Evolutionary conservation across 1,140 invertebrate genomes (phyloP).

Genomic region (Solenopsis fugax): DNA sequence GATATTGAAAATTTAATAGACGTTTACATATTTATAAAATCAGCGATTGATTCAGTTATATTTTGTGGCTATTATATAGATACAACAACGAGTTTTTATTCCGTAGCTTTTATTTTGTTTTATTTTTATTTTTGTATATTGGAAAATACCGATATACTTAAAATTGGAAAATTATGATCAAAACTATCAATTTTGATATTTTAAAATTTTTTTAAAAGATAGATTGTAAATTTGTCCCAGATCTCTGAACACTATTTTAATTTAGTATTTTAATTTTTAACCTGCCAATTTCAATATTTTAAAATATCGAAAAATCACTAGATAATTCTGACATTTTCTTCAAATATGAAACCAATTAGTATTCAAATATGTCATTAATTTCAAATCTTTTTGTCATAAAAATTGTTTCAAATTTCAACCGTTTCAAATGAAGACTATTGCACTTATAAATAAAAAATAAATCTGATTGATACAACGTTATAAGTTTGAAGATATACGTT

Average conservation of each 20-base stretch:
- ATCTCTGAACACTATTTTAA: not conserved
- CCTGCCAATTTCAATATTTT: not conserved
- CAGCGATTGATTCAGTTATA: not conserved
- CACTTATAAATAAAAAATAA: not conserved
- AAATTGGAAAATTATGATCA: not conserved
- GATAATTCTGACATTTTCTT: conserved; percentile 1
- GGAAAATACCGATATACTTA: not conserved
- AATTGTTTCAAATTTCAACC: not conserved
- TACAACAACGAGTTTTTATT: not conserved
- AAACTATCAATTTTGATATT: not conserved
- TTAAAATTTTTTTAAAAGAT: not conserved
- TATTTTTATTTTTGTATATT: not conserved
- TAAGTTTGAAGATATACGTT: not conserved
- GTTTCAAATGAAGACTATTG: not conserved
- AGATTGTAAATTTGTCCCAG: not conserved
- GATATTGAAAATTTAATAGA: not conserved
- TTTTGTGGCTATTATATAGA: not conserved
- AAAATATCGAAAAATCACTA: not conserved
- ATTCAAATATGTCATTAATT: not conserved
- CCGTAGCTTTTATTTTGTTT: too few relatives aligned
- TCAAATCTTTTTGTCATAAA: not conserved
- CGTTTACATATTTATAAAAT: not conserved
- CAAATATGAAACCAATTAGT: not conserved
- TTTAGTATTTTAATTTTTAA: not conserved
- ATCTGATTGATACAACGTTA: not conserved